phyloP scores from a whole-genome alignment of 2,888 invertebrate species.

The Cryptus viduatorius region DNA sequence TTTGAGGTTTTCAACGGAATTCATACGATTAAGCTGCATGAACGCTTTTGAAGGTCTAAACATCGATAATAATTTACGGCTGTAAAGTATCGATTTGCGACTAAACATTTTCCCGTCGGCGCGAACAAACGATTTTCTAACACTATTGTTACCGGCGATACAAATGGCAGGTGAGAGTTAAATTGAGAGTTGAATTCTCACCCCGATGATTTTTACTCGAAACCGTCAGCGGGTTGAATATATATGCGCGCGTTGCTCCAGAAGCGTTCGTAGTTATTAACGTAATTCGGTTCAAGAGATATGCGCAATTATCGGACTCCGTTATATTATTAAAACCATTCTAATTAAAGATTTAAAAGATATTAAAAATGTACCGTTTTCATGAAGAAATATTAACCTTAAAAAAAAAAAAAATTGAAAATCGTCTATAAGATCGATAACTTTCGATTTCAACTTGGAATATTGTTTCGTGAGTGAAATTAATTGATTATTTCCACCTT shows the following conservation, averaged over 20 bases:
- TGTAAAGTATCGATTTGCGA: conserved; percentile 21
- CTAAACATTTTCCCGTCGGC: conserved; percentile 38
- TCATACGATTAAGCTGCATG: background rate
- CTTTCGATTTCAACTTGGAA: too few relatives aligned
- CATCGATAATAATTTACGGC: conserved; percentile 15
- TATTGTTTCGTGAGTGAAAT: background rate
- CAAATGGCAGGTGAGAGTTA: conserved; percentile 65
- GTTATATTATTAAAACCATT: background rate
- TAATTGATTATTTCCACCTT: background rate
- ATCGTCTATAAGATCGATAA: background rate
- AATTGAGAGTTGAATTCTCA: conserved; percentile 39
- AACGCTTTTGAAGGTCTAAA: background rate
- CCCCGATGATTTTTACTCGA: conserved; percentile 41
- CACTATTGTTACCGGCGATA: conserved; percentile 41
- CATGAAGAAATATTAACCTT: background rate
- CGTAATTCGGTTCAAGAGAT: background rate
- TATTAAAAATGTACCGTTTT: background rate
- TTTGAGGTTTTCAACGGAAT: conserved; percentile 29
- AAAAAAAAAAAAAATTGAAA: background rate
- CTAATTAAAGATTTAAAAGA: background rate
- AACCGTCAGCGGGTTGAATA: background rate
- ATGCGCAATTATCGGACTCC: background rate
- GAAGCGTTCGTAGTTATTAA: background rate
- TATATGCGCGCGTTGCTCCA: too few relatives aligned
- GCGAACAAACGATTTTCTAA: conserved; percentile 42